Evolutionary conservation across 1,140 invertebrate species (phyloP), one percentile per base, ranked within the genome.

Genomic region (Eubasilissa regina): DNA sequence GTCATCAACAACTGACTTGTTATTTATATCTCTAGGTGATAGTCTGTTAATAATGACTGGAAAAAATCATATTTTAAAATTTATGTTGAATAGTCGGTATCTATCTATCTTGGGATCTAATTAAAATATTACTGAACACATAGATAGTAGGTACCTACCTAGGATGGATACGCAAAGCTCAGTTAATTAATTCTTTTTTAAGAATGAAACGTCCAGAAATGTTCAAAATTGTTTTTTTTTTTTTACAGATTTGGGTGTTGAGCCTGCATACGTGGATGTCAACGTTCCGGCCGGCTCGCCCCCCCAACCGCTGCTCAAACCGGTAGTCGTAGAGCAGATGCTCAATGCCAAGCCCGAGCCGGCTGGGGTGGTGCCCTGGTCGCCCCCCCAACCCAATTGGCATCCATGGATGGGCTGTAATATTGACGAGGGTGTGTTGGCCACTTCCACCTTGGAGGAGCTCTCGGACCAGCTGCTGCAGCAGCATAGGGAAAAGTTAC

Each of bases 311-410:
- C 62, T 83, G 51, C 43, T 83, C 4, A 21, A 75, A 74, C 75
- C 81, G 0, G 53, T 47, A 9, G 19, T 53, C 6, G 85, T 85
- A 19, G 84, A 84, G 56, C 85, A 86, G 13, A 87, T 89, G 84
- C 81, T 85, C 15, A 85, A 87, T 21, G 86, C 84, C 0, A 75
- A 82, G 0, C 90, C 90, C 0, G 90, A 91, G 68, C 85, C 88
- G 15, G 92, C 90, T 19, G 95, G 95, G 12, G 95, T 98, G 0
- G 96, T 99, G 13, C 93, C 96, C 3, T 99, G 98, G 98, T 96
- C 96, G 1, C 98, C 98, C 0, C 97, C 98, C 0, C 92, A 95
- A 81, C 92, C 92, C 11, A 99, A 99, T 87, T 99, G 98, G 97
- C 98, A 99, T 89, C 94, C 97, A 9, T 99, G 97, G 97, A 91